These are phyloP conservation scores for Brenthis ino DNA, from an alignment of 2,888 invertebrate genomes.

Conservation along the genomic window DNA sequence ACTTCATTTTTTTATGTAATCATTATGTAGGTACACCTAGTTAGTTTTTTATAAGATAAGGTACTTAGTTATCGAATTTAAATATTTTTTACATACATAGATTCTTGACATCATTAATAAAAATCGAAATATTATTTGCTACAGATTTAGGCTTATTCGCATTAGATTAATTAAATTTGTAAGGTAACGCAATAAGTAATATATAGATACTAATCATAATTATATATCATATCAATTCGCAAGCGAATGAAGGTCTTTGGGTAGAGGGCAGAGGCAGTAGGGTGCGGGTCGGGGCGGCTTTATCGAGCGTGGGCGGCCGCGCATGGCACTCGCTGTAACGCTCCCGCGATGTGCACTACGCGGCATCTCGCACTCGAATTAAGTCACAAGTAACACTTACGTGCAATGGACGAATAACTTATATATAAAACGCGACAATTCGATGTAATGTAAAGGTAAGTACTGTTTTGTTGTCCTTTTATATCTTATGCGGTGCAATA, in stretches of 20 bases:
- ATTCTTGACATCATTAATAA: too few relatives aligned
- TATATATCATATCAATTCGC: not conserved
- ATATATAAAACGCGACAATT: constrained; percentile 47
- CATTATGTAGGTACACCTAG: too few relatives aligned
- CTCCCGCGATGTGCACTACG: constrained; percentile 60
- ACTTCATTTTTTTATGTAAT: too few relatives aligned
- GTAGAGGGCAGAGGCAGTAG: constrained; percentile 26
- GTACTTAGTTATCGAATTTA: too few relatives aligned
- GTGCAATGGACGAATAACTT: constrained; percentile 55
- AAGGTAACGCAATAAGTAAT: too few relatives aligned
- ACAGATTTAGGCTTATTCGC: too few relatives aligned
- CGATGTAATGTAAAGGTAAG: constrained; percentile 59
- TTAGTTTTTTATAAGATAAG: too few relatives aligned
- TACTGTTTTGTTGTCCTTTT: constrained; percentile 17
- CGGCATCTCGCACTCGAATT: constrained; percentile 51
- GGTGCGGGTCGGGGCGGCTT: constrained; percentile 45
- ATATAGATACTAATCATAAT: not conserved
- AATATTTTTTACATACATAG: too few relatives aligned
- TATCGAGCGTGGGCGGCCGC: constrained; percentile 79
- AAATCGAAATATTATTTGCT: too few relatives aligned
- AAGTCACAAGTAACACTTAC: constrained; percentile 47
- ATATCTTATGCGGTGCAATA: not conserved
- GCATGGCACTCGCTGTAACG: constrained; percentile 52
- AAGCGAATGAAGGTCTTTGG: constrained; percentile 27
- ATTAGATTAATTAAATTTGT: too few relatives aligned